Evolutionary conservation across 2,113 vertebrate genomes (phyloP), one percentile per base, ranked within the genome.

Genomic region (Lipotes vexillifer): DNA sequence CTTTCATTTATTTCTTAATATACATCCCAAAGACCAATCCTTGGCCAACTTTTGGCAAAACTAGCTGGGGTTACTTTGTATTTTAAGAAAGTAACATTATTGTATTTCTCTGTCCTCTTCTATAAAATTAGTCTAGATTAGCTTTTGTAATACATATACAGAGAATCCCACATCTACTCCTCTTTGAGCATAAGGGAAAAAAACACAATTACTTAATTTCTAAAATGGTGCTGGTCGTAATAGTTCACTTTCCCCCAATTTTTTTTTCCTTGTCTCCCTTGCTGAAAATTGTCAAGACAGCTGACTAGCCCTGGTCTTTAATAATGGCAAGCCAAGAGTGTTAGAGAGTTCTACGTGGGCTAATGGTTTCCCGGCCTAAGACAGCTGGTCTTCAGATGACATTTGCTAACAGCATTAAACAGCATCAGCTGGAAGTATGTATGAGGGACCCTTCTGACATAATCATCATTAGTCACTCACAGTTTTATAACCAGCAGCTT

Each of bases 391-490:
- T 75, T 31, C 44, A 57, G 75, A 69, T 27, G 8, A 69, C 31
- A 84, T 71, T 94, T 90, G 44, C 59, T 95, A 87, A 86, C 13
- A 23, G 55, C 84, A 83, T 63, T 59, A 78, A 86, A 97, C 92
- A 71, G 49, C 87, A 87, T 33, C 12, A 52, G 3, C 52, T 83
- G 71, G 49, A 96, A 91, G 23, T 65, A 91, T 86, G 95, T 85
- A 69, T 68, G 86, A 93, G 90, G n/a, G 36, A 78, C 2, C 3
- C 57, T 69, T 91, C 90, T 94, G 81, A 75, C 69, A 84, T 68
- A 74, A 77, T 71, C 31, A 63, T 91, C 78, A 90, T 90, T 93
- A 98, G 92, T 97, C 88, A 98, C 41, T 97, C 14, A 61, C 33
- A 96, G 75, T 94, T 95, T 92, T 92, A 95, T 52, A 82, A 89